Evolutionary conservation across 2,113 vertebrate species (phyloP).

Genomic region (Dicerorhinus sumatrensis): DNA sequence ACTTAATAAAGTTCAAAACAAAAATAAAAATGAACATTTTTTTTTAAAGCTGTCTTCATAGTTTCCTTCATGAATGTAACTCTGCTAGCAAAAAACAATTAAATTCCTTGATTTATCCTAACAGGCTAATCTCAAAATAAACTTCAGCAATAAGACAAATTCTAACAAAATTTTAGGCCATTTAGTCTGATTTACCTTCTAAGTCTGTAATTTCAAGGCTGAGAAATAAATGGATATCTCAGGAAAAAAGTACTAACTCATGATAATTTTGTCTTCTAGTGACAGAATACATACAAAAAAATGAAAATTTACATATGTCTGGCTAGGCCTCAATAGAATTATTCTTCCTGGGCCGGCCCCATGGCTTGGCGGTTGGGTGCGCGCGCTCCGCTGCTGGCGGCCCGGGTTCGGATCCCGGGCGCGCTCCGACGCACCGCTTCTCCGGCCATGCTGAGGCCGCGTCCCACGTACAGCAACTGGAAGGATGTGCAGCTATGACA

Average conservation of each 20-base stretch:
- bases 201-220: slow-evolving; percentile 34
- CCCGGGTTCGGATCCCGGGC: no score
- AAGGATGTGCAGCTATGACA: no score
- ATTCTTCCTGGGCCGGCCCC: not conserved
- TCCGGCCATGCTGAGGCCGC: no score
- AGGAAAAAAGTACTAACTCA: not conserved
- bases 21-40: not conserved
- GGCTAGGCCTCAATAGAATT: not conserved
- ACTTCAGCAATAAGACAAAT: not conserved
- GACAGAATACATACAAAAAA: not conserved
- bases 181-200: slow-evolving; percentile 14
- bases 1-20: not conserved
- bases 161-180: slow-evolving; percentile 30
- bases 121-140: slow-evolving; percentile 28
- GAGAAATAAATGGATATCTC: not conserved
- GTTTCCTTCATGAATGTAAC: not conserved
- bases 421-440: no score
- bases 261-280: not conserved
- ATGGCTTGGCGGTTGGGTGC: no score
- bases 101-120: not conserved
- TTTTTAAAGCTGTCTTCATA: not conserved
- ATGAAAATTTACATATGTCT: not conserved
- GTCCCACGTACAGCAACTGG: no score
- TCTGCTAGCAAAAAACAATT: not conserved
- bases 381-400: no score